Evolutionary conservation across 2,113 vertebrate genomes (phyloP), one percentile per base, ranked within the genome.

Genomic region (Cebidichthys violaceus): DNA sequence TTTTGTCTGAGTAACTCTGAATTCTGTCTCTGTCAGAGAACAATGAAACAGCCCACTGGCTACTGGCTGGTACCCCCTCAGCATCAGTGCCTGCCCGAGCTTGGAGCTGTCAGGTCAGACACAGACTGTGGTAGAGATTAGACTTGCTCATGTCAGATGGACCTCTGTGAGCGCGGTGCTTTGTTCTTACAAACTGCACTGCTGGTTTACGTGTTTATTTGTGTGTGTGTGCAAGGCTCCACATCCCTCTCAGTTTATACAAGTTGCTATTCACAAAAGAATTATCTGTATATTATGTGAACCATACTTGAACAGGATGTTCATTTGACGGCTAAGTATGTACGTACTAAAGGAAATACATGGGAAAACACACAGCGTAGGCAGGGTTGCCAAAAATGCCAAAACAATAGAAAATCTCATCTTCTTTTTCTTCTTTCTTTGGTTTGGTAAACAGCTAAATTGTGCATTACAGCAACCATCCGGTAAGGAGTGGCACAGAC

Each of bases 1-100:
- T 50, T 86, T 92, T 91, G 80, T 91, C 54, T 59, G 57, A 13
- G 47, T 72, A 75, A 79, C 70, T 75, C 61, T 85, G 83, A 85
- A 88, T 86, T 78, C 75, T 70, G 15, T 57, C 75, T 83, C 73
- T 85, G 88, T 90, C 62, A 72, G 60, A 84, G 59, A 75, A 86
- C 70, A 91, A 91, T 82, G 83, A 88, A 73, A 80, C 57, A 31
- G 61, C 35, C 82, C 81, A 70, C 47, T 67, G 64, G 64, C 77
- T 74, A n/a, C 70, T 71, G 82, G 70, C 76, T 82, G 81, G 59
- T 85, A 64, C 70, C 61, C 72, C 1, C 37, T 87, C 81, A 80
- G 74, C 66, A 65, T 70, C 86, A 70, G 84, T 81, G 78, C 86
- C 62, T 60, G 66, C 35, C 79, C 15, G 86, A 87, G 72, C 72